Evolutionary conservation across 1,140 invertebrate species (phyloP).

Genomic region (Lordiphosa clarofinis): DNA sequence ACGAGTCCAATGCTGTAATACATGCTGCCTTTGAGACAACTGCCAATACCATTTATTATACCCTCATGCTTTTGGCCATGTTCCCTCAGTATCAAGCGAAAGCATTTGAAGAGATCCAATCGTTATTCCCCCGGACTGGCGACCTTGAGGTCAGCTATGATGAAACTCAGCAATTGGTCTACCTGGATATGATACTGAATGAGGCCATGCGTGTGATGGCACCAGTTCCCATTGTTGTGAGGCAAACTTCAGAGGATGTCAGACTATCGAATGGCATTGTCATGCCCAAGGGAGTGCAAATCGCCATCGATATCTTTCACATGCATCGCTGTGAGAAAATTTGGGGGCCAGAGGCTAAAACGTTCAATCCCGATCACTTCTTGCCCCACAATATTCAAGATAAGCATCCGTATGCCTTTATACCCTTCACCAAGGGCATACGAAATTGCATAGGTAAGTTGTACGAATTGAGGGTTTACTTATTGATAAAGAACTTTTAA

Average conservation of each 20-base stretch:
- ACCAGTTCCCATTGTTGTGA: slow-evolving; percentile 58
- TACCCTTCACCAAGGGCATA: slow-evolving; percentile 70
- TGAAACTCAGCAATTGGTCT: slow-evolving; percentile 83
- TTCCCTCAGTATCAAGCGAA: slow-evolving; percentile 81
- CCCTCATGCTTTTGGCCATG: slow-evolving; percentile 67
- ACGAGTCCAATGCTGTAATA: slow-evolving; percentile 66
- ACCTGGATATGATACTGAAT: slow-evolving; percentile 84
- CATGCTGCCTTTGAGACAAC: slow-evolving; percentile 75
- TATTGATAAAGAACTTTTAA: too few relatives aligned
- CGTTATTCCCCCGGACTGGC: slow-evolving; percentile 81
- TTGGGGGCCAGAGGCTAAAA: slow-evolving; percentile 62
- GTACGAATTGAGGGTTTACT: too few relatives aligned
- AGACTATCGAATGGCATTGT: slow-evolving; percentile 43
- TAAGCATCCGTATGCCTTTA: slow-evolving; percentile 63
- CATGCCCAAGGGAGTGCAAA: slow-evolving; percentile 48
- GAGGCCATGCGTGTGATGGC: slow-evolving; percentile 82
- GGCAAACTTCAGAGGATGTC: slow-evolving; percentile 53
- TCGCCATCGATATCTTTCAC: slow-evolving; percentile 52
- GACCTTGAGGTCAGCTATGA: slow-evolving; percentile 80
- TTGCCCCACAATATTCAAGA: slow-evolving; percentile 44
- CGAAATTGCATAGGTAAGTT: slow-evolving; percentile 72
- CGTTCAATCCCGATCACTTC: slow-evolving; percentile 76
- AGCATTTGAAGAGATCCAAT: slow-evolving; percentile 83
- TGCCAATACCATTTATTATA: slow-evolving; percentile 59
- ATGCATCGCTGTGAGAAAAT: slow-evolving; percentile 58